Percentiles rank a stretch among this genome's conserved stretches.
phyloP scores from a whole-genome alignment of 2,888 invertebrate genomes.

The Vanessa cardui region DNA sequence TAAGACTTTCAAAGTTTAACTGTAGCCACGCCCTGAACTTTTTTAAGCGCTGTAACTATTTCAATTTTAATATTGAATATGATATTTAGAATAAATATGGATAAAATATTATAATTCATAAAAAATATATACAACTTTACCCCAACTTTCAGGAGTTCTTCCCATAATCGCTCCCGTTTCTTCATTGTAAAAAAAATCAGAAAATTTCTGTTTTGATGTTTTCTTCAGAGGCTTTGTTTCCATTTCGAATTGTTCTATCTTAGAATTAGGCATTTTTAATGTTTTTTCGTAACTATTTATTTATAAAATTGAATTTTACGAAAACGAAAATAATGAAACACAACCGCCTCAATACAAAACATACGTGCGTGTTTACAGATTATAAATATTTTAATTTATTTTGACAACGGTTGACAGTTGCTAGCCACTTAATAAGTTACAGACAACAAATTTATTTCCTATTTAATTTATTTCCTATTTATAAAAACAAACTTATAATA shows the following conservation, averaged over 20 bases:
- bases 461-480: no score
- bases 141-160: constrained; percentile 79
- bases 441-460: neutral
- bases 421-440: neutral
- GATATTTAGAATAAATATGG: neutral
- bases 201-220: constrained; percentile 50
- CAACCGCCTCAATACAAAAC: constrained; percentile 30
- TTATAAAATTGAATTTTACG: constrained; percentile 18
- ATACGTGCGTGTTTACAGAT: constrained; percentile 23
- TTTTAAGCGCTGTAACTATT: neutral
- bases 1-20: constrained; percentile 8
- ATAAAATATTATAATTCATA: neutral
- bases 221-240: constrained; percentile 58
- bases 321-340: constrained; percentile 16
- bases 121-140: constrained; percentile 55
- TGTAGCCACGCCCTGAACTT: constrained; percentile 37
- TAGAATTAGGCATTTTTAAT: constrained; percentile 51
- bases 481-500: no score
- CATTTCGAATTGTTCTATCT: constrained; percentile 69
- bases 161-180: constrained; percentile 73
- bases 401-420: constrained; percentile 4
- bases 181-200: constrained; percentile 67
- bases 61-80: neutral
- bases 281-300: constrained; percentile 39
- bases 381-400: constrained; percentile 9